Evolutionary conservation across 2,888 invertebrate genomes (phyloP).

Genomic region (Bellardia bayeri): DNA sequence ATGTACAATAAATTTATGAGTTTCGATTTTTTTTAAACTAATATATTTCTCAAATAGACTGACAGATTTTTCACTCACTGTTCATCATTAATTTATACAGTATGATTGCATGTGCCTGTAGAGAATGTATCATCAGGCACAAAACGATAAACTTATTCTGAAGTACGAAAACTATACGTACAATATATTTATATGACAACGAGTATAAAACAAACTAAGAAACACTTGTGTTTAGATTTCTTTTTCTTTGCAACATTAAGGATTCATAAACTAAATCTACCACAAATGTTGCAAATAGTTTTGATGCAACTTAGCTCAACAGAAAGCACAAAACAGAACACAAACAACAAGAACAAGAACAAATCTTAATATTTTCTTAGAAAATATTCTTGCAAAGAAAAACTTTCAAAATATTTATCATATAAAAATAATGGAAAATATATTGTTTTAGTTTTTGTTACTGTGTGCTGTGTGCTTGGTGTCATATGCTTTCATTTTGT

Average conservation of each 20-base stretch:
- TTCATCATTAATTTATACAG: constrained; percentile 32
- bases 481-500: constrained; percentile 66
- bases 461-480: constrained; percentile 32
- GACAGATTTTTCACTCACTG: not conserved
- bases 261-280: constrained; percentile 70
- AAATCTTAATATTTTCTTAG: constrained; percentile 26
- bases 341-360: constrained; percentile 30
- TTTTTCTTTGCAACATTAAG: constrained; percentile 51
- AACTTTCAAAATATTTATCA: constrained; percentile 62
- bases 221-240: constrained; percentile 66
- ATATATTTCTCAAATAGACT: too few relatives aligned
- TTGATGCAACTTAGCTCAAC: constrained; percentile 59
- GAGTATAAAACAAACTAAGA: constrained; percentile 51
- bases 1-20: too few relatives aligned
- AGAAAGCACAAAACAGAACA: constrained; percentile 5
- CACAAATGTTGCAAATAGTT: constrained; percentile 72
- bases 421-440: constrained; percentile 69
- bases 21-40: too few relatives aligned
- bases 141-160: constrained; percentile 42
- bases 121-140: constrained; percentile 45
- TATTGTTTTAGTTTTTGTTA: constrained; percentile 53
- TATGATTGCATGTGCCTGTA: constrained; percentile 37
- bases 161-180: constrained; percentile 11
- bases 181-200: not conserved
- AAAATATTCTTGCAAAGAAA: constrained; percentile 35